These are phyloP conservation scores for Syrmaticus mikado DNA, from an alignment of 2,113 vertebrate species.

Conservation along the genomic window DNA sequence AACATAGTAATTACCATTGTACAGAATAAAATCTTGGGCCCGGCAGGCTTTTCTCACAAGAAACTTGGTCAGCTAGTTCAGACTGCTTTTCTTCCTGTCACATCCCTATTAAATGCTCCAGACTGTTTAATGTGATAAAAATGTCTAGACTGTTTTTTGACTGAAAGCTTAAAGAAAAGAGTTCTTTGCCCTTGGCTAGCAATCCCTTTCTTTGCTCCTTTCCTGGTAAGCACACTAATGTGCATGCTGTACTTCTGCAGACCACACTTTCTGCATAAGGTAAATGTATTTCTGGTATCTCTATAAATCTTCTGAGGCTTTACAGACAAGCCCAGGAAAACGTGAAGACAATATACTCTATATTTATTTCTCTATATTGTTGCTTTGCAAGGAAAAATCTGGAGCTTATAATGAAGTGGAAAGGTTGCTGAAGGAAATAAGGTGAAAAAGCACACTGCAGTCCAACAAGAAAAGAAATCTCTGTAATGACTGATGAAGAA, in stretches of 20 bases:
- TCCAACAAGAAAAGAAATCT: neutral
- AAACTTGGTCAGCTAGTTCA: constrained; percentile 38
- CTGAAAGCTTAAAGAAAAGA: constrained; percentile 42
- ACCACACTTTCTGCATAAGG: neutral
- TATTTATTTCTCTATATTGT: accelerated
- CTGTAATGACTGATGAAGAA: neutral
- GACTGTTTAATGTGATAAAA: constrained; percentile 60
- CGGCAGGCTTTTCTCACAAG: constrained; percentile 15
- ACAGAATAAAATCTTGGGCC: neutral
- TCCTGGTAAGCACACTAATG: neutral
- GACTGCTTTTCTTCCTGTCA: constrained; percentile 35
- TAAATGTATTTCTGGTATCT: neutral
- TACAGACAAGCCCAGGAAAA: neutral
- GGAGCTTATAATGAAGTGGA: neutral
- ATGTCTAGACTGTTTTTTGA: constrained; percentile 41
- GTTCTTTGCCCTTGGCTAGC: constrained; percentile 64
- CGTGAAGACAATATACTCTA: neutral
- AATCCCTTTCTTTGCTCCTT: constrained; percentile 30
- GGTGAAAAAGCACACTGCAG: neutral
- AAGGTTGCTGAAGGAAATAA: neutral
- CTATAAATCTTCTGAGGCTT: neutral
- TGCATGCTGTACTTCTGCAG: neutral
- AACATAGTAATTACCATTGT: neutral
- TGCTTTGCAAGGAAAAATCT: neutral
- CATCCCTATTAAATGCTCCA: constrained; percentile 50